Evolutionary conservation across 2,797 vertebrate species (phyloP).

Genomic region (Adrianichthys oophorus): DNA sequence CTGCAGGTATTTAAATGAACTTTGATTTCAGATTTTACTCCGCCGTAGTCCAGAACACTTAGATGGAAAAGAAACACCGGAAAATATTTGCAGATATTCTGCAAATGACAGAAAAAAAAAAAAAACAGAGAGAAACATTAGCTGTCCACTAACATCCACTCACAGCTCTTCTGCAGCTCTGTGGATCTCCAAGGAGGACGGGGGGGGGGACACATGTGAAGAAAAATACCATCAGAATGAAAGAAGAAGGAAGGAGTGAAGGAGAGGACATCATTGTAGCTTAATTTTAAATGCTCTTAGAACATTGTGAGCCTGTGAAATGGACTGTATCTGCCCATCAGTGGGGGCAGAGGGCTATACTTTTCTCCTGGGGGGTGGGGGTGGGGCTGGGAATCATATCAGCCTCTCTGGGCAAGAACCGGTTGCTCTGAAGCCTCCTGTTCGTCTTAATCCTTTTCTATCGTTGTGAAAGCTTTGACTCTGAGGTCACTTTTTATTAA

Average conservation of each 20-base stretch:
- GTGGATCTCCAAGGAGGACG: constrained; percentile 11
- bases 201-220: constrained; percentile 28
- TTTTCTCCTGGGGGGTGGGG: constrained; percentile 45
- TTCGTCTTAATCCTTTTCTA: constrained; percentile 34
- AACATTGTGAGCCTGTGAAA: constrained; percentile 41
- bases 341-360: constrained; percentile 34
- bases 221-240: constrained; percentile 49
- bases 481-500: constrained; percentile 63
- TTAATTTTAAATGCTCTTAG: constrained; percentile 11
- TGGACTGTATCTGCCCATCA: constrained; percentile 31
- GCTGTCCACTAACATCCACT: not conserved
- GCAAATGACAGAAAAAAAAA: constrained; percentile 11
- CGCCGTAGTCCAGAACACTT: too few relatives aligned
- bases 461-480: constrained; percentile 28
- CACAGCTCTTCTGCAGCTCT: constrained; percentile 7
- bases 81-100: not conserved
- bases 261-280: constrained; percentile 20
- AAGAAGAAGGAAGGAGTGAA: constrained; percentile 6
- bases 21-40: too few relatives aligned
- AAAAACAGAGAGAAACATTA: not conserved
- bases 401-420: constrained; percentile 19
- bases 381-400: constrained; percentile 20
- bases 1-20: too few relatives aligned
- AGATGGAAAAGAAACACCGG: too few relatives aligned
- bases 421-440: constrained; percentile 24